A percentile compares a stretch with the other conserved stretches of the same genome.
Evolutionary conservation across 2,888 invertebrate species (phyloP).

Genomic region (Acanthopleura granulata): DNA sequence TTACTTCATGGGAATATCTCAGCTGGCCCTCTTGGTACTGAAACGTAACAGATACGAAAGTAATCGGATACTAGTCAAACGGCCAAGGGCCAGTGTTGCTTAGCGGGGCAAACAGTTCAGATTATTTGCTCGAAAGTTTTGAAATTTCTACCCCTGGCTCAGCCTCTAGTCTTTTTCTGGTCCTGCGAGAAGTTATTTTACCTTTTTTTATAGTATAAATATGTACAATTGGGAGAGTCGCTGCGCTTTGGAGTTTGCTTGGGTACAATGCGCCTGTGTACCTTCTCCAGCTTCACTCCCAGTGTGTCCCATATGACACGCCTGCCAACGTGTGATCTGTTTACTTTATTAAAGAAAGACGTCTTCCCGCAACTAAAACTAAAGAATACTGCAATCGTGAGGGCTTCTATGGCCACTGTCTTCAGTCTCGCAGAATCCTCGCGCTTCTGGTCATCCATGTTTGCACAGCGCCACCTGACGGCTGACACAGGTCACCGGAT

Average conservation of each 20-base stretch:
- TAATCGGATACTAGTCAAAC: neutral
- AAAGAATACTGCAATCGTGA: conserved; percentile 6
- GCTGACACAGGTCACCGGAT: neutral
- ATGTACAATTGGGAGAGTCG: neutral
- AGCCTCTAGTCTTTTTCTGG: too few relatives aligned
- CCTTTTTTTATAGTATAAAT: neutral
- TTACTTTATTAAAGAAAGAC: conserved; percentile 9
- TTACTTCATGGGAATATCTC: too few relatives aligned
- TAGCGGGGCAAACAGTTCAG: neutral
- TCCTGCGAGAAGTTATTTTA: too few relatives aligned
- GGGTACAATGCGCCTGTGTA: too few relatives aligned
- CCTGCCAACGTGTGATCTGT: conserved; percentile 1
- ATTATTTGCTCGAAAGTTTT: too few relatives aligned
- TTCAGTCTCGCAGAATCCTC: too few relatives aligned
- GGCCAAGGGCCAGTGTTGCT: neutral
- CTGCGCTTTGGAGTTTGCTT: too few relatives aligned
- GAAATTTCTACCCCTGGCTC: too few relatives aligned
- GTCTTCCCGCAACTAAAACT: neutral
- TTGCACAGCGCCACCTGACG: neutral
- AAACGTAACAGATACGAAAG: conserved; percentile 1
- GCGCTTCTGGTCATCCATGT: neutral
- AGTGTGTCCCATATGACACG: neutral
- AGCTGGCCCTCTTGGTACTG: neutral
- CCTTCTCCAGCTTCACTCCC: too few relatives aligned
- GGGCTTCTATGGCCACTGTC: neutral